phyloP scores from a whole-genome alignment of 2,113 vertebrate species.

The Pavo muticus region DNA sequence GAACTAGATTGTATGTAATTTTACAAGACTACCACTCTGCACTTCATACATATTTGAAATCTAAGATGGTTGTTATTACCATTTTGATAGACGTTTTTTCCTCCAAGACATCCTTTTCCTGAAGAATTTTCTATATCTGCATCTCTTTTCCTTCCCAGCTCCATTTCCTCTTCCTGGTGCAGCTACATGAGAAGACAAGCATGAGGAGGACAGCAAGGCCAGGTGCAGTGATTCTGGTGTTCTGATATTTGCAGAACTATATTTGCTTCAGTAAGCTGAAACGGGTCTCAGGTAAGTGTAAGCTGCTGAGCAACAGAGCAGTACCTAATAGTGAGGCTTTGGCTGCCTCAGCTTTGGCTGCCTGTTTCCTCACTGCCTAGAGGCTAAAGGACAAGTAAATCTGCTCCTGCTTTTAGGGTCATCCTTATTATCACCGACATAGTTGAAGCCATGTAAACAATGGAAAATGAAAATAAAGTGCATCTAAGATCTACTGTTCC shows the following conservation, averaged over 20 bases:
- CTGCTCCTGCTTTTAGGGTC: background rate
- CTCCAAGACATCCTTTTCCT: background rate
- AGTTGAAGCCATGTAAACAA: background rate
- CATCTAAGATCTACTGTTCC: background rate
- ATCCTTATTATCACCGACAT: background rate
- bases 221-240: background rate
- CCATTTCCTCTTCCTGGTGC: background rate
- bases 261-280: background rate
- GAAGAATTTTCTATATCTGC: background rate
- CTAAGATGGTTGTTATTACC: background rate
- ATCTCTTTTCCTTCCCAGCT: background rate
- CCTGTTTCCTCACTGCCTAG: background rate
- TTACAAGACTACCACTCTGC: background rate
- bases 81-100: accelerated
- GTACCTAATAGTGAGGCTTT: background rate
- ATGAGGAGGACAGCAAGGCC: background rate
- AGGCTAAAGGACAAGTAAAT: background rate
- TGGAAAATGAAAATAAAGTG: background rate
- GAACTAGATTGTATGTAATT: background rate
- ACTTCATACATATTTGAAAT: background rate
- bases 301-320: background rate
- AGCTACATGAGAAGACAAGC: background rate
- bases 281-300: background rate
- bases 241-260: background rate
- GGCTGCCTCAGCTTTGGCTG: background rate